Percentiles rank a stretch among this genome's conserved stretches.
phyloP scores from a whole-genome alignment of 2,113 vertebrate genomes.

The Eptesicus fuscus region DNA sequence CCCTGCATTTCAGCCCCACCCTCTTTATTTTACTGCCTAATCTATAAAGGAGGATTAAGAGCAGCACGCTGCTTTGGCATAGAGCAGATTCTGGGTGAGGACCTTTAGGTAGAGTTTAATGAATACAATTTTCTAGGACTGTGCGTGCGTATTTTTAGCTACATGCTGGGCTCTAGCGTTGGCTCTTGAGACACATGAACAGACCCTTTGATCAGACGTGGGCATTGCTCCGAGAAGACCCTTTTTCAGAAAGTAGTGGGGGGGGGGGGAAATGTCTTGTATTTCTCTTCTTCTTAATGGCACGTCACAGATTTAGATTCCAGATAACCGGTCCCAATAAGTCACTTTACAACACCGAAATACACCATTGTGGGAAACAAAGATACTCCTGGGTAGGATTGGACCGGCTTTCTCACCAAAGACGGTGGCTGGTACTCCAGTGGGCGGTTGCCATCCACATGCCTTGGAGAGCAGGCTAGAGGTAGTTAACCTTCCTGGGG shows the following conservation, averaged over 20 bases:
- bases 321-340: neutral
- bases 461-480: conserved; percentile 27
- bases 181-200: conserved; percentile 64
- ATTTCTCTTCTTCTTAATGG: neutral
- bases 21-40: conserved; percentile 74
- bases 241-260: conserved; percentile 12
- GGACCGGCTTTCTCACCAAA: neutral
- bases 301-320: conserved; percentile 10
- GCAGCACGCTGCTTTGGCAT: conserved; percentile 67
- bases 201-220: conserved; percentile 59
- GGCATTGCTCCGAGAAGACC: conserved; percentile 50
- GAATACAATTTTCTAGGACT: conserved; percentile 71
- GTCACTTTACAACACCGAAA: neutral
- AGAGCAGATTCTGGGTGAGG: conserved; percentile 72
- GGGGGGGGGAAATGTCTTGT: neutral
- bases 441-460: neutral
- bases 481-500: conserved; percentile 55
- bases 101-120: conserved; percentile 72
- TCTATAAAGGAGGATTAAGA: conserved; percentile 74
- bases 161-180: conserved; percentile 43
- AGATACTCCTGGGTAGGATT: neutral
- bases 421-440: neutral
- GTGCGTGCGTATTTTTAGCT: conserved; percentile 67
- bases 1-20: conserved; percentile 66
- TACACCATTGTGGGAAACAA: neutral